Base-by-base conservation (phyloP, 2,113 vertebrate species). In the Tyrannus savana region DNA sequence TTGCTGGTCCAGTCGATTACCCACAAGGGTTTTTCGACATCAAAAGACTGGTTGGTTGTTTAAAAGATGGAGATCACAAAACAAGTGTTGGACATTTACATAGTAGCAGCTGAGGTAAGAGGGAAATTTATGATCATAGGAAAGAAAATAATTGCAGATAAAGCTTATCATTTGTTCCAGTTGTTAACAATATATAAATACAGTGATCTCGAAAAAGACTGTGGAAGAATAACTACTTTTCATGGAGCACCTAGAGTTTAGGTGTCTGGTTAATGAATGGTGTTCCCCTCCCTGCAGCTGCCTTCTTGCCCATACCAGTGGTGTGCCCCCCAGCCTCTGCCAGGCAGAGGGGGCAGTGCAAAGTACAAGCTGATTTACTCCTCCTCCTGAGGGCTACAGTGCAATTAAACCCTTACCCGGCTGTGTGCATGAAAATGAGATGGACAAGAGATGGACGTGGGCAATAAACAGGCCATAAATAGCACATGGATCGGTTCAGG, bases 211-310 rank as follows among this genome's bases (percentile, higher is more conserved):
- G 37, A 27, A 91, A 41, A 74, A 50, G 39, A 35, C 18, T 25
- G 47, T 91, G 60, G 41, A 71, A 78, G 64, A 53, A 81, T 55
- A 23, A 44, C 80, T 84, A 1, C 49, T n/a, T 42, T 66, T 66
- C 50, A 13, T 35, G 50, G 33, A 90, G 24, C 30, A 81, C 60
- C 28, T 23, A 12, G 23, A 39, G 68, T 59, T 59, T 44, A 16
- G 28, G 59, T 39, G 19, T 55, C 67, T 66, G n/a, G 37, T 37
- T 67, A 35, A 37, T 19, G 0, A 0, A 3, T 2, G 52, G 33
- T 7, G 0, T 59, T 83, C 55, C 75, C 30, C 77, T 81, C 30
- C 55, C 35, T 71, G 58, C 35, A 28, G 27, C 42, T 0, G 1
- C 44, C 21, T 73, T 63, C 49, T 47, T 67, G 30, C 19, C 4